Evolutionary conservation across 2,113 vertebrate species (phyloP).

Genomic region (Cygnus buccinator): DNA sequence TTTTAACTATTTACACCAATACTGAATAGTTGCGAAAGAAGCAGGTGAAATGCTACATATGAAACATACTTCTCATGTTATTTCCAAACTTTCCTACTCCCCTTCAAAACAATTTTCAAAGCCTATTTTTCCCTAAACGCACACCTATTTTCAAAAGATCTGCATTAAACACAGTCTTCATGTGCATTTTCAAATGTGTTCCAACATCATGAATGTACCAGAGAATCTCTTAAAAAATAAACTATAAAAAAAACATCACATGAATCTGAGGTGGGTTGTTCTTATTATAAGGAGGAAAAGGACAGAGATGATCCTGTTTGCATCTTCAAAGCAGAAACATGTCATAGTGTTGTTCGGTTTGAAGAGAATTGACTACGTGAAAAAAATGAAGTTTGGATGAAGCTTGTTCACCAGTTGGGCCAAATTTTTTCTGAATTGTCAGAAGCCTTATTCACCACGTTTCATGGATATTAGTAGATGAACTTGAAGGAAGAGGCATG

Average conservation of each 20-base stretch:
- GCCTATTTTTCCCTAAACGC: neutral
- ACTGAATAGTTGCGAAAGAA: neutral
- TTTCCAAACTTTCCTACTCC: neutral
- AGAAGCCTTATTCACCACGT: neutral
- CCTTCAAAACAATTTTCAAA: slow-evolving; percentile 16
- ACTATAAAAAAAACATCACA: neutral
- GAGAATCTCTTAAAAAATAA: neutral
- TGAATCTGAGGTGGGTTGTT: neutral
- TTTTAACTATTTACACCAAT: neutral
- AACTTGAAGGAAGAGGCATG: neutral
- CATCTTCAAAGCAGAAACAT: neutral
- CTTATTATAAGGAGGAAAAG: neutral
- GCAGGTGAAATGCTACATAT: neutral
- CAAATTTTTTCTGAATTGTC: neutral
- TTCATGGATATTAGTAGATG: neutral
- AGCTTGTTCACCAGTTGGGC: neutral
- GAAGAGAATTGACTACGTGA: neutral
- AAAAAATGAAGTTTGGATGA: neutral
- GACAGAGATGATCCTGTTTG: neutral
- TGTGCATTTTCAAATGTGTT: slow-evolving; percentile 46
- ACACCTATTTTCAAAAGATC: slow-evolving; percentile 42
- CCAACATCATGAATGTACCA: slow-evolving; percentile 33
- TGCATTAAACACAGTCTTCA: slow-evolving; percentile 36
- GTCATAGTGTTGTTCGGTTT: neutral
- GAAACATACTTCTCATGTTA: neutral